Conservation (phyloP, 2,888 invertebrate species). For the Caenorhabditis wallacei region DNA sequence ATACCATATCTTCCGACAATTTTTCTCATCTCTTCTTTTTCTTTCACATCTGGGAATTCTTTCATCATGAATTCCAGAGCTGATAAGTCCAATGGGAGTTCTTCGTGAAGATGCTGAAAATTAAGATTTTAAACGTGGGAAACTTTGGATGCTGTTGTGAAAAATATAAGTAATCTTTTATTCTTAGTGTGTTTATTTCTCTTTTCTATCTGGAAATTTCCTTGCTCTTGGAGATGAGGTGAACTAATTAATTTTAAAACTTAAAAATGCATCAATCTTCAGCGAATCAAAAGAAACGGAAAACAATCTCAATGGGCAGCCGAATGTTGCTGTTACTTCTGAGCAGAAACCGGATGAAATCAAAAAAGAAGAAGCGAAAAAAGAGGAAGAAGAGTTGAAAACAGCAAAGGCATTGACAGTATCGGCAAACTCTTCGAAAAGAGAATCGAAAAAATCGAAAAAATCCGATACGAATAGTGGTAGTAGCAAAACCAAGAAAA, state of each 20-base stretch:
- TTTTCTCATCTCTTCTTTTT: slow-evolving; percentile 98
- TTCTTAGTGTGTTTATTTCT: slow-evolving; percentile 7
- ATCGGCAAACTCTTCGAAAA: slow-evolving; percentile 11
- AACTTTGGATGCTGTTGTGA: not conserved
- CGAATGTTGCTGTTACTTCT: not conserved
- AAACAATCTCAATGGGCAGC: slow-evolving; percentile 44
- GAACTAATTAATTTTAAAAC: not conserved
- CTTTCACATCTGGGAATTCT: slow-evolving; percentile 96
- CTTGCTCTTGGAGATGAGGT: slow-evolving; percentile 39
- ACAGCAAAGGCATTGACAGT: slow-evolving; percentile 17
- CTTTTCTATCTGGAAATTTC: slow-evolving; percentile 18
- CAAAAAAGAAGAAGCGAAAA: slow-evolving; percentile 18
- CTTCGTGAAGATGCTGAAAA: slow-evolving; percentile 92
- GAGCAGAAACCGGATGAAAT: slow-evolving; percentile 7
- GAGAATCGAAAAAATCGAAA: slow-evolving; percentile 17
- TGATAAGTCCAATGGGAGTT: slow-evolving; percentile 94
- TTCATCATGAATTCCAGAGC: slow-evolving; percentile 99
- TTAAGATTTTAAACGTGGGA: not conserved
- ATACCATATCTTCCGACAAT: slow-evolving; percentile 98
- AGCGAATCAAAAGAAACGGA: slow-evolving; percentile 61
- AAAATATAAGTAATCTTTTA: not conserved
- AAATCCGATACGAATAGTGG: not conserved
- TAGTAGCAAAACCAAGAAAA: slow-evolving; percentile 15
- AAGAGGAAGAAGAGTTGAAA: slow-evolving; percentile 23
- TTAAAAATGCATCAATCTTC: not conserved